Conservation (phyloP, 2,888 invertebrate species). For the Conops quadrifasciatus region DNA sequence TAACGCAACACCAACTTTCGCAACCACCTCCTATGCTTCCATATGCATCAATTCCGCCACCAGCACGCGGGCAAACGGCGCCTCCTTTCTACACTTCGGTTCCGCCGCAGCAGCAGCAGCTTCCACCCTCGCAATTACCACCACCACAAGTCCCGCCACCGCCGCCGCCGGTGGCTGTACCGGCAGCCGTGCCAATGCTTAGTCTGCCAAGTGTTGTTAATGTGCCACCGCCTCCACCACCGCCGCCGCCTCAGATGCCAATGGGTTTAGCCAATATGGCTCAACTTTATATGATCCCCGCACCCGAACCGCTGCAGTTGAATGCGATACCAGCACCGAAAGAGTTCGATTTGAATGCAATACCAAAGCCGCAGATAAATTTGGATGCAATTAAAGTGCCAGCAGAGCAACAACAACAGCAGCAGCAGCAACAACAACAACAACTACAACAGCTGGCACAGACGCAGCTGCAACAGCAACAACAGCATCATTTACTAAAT, state of each 20-base stretch:
- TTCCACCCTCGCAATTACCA: slow-evolving; percentile 54
- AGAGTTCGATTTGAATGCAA: slow-evolving; percentile 70
- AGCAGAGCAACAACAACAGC: slow-evolving; percentile 38
- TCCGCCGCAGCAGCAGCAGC: slow-evolving; percentile 29
- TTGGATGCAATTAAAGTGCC: slow-evolving; percentile 70
- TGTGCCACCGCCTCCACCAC: slow-evolving; percentile 52
- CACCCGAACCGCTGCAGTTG: slow-evolving; percentile 70
- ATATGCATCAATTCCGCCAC: slow-evolving; percentile 10
- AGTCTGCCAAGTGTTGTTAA: slow-evolving; percentile 48
- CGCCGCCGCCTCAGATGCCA: slow-evolving; percentile 57
- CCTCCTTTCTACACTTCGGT: slow-evolving; percentile 40
- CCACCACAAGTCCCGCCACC: slow-evolving; percentile 53
- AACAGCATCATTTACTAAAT: slow-evolving; percentile 26
- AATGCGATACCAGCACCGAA: slow-evolving; percentile 72
- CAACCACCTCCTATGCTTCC: slow-evolving; percentile 22
- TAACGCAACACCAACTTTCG: slow-evolving; percentile 40
- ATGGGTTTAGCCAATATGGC: slow-evolving; percentile 54
- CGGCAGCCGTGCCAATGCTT: slow-evolving; percentile 47
- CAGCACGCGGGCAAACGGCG: slow-evolving; percentile 43
- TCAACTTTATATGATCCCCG: slow-evolving; percentile 65
- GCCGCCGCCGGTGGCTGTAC: slow-evolving; percentile 41
- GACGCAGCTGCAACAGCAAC: slow-evolving; percentile 30
- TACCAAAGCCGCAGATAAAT: slow-evolving; percentile 70
- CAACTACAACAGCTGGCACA: slow-evolving; percentile 35
- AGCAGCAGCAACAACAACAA: slow-evolving; percentile 35